phyloP scores from a whole-genome alignment of 1,140 invertebrate genomes.

The Aphelenchoides avenae region DNA sequence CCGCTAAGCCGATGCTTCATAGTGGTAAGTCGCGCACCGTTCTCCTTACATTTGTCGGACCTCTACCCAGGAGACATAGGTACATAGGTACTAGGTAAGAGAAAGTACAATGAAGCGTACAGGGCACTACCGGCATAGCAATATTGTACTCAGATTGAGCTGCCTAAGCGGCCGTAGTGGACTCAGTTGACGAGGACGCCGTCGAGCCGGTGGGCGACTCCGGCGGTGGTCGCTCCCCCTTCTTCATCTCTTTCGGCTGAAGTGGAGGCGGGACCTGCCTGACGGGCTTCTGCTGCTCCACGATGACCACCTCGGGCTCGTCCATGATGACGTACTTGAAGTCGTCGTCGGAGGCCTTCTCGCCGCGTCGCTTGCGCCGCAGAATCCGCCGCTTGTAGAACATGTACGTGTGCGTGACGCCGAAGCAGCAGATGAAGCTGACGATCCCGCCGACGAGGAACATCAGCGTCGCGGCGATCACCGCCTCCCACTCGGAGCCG shows the following conservation, averaged over 20 bases:
- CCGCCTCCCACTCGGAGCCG: conserved; percentile 29
- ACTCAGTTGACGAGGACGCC: conserved; percentile 5
- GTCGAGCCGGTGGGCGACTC: too few species aligned
- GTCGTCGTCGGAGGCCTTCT: conserved; percentile 1
- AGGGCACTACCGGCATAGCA: too few species aligned
- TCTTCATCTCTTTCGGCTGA: not conserved
- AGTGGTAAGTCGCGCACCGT: too few species aligned
- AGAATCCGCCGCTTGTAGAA: conserved; percentile 27
- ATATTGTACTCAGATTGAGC: too few species aligned
- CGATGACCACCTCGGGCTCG: not conserved
- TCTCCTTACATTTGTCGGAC: too few species aligned
- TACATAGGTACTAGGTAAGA: too few species aligned
- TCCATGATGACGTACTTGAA: not conserved
- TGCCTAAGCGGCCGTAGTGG: not conserved
- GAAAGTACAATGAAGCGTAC: too few species aligned
- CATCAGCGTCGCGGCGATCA: conserved; percentile 24
- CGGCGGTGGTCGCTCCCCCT: not conserved
- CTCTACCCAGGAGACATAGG: too few species aligned
- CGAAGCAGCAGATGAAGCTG: conserved; percentile 28
- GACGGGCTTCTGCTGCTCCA: not conserved
- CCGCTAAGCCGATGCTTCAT: too few species aligned
- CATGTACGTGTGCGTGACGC: conserved; percentile 29
- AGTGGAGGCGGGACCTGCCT: not conserved
- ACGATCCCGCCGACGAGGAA: conserved; percentile 29
- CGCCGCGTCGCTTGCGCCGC: conserved; percentile 11